Base-by-base conservation (phyloP, 2,888 invertebrate species). In the Drosophila mercatorum region DNA sequence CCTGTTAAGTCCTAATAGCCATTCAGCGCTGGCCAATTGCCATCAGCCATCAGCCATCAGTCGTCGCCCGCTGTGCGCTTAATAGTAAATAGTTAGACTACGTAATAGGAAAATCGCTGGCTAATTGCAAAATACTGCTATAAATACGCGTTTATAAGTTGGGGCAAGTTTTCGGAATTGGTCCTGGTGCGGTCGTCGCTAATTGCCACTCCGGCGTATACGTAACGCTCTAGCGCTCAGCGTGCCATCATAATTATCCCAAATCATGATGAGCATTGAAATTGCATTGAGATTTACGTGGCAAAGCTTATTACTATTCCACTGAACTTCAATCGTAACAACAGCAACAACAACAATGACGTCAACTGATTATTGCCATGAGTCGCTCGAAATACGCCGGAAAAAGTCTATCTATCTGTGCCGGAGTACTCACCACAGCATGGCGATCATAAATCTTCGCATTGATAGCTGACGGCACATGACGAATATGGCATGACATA, bases 401-500 rank as follows among this genome's bases (percentile, higher is more conserved):
- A 40, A 14, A 38, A 44, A 51, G 12, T 5, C 17, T 34, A 51
- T 31, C 49, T 51, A 51, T 36, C 26, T 2, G 34, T 52, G 26
- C 10, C 26, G 26, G 34, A 52, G 17, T 52, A 56, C 41, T 56
- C 46, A 57, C 57, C 53, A 62, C 38, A 62, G 43, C 49, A 75
- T 76, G 80, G 83, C 79, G 83, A 86, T 91, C 91, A 88, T 90
- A 91, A 91, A 89, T 89, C 82, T 90, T 80, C 56, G 43, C 28
- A 12, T 60, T 61, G 77, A 76, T 71, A 75, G 60, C 38, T 43
- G 62, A 57, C 56, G 38, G 58, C 69, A 55, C 17, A 69, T 61
- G 64, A 72, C 68, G 61, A 78, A 38, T 62, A 47, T 46, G 59
- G 47, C 46, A 36, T 68, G 55, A 47, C 49, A 62, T 60, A 60